A percentile compares a stretch with the other conserved stretches of the same genome.
These are phyloP conservation scores for Kuschelorhynchus macadamiae DNA, from an alignment of 2,888 invertebrate species.

Conservation along the genomic window DNA sequence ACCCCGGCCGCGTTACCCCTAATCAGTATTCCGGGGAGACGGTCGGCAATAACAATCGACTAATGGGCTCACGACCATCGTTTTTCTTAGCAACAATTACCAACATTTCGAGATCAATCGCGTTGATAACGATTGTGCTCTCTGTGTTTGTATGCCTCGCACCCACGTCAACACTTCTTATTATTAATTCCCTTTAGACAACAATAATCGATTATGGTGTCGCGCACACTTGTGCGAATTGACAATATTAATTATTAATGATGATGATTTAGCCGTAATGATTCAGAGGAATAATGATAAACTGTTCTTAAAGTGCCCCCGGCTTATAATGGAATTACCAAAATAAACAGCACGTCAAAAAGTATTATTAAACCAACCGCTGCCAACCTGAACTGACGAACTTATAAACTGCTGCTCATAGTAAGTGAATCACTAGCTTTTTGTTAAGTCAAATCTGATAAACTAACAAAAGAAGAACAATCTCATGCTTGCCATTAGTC, in stretches of 20 bases:
- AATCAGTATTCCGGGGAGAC: constrained; percentile 26
- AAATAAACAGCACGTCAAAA: too few relatives aligned
- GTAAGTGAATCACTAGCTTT: too few relatives aligned
- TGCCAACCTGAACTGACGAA: too few relatives aligned
- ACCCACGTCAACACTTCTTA: constrained; percentile 47
- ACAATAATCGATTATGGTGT: constrained; percentile 26
- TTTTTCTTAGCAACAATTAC: constrained; percentile 46
- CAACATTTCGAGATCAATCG: constrained; percentile 45
- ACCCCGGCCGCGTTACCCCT: too few relatives aligned
- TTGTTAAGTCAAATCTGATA: too few relatives aligned
- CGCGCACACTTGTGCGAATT: constrained; percentile 13
- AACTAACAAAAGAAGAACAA: too few relatives aligned
- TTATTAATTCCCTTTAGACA: constrained; percentile 36
- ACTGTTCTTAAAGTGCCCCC: neutral
- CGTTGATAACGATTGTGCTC: constrained; percentile 46
- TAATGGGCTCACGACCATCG: constrained; percentile 36
- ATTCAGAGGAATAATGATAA: constrained; percentile 13
- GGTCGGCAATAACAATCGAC: constrained; percentile 36
- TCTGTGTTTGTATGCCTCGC: constrained; percentile 36
- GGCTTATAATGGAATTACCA: too few relatives aligned
- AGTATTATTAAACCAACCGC: too few relatives aligned
- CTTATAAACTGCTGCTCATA: too few relatives aligned
- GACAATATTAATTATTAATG: constrained; percentile 16
- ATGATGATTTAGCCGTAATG: constrained; percentile 7
- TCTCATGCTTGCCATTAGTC: too few relatives aligned